These are phyloP conservation scores for Falco rusticolus DNA, from an alignment of 2,797 vertebrate species.

Conservation along the genomic window DNA sequence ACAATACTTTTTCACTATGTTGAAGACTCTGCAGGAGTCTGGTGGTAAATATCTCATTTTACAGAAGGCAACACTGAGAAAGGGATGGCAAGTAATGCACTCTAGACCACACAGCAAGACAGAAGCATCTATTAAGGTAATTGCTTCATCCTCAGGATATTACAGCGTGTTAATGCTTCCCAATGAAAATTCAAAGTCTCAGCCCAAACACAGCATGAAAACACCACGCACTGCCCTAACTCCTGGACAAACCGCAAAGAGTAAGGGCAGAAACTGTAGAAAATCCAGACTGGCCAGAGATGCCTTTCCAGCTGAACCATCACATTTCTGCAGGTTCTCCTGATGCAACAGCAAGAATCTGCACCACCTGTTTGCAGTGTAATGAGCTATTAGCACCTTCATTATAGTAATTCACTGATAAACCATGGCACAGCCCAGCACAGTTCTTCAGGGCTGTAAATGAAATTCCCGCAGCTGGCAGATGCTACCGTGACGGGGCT, in stretches of 20 bases:
- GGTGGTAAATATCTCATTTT: slow-evolving; percentile 19
- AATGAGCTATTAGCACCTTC: not conserved
- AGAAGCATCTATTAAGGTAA: slow-evolving; percentile 17
- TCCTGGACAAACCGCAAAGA: not conserved
- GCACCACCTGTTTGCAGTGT: not conserved
- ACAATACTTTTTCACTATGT: not conserved
- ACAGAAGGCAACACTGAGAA: not conserved
- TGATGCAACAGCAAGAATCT: not conserved
- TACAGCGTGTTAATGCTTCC: not conserved
- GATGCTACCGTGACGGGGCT: not conserved
- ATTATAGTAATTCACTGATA: not conserved
- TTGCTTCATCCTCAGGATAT: not conserved
- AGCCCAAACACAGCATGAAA: not conserved
- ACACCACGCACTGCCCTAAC: not conserved
- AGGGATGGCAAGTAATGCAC: not conserved
- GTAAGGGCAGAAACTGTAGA: not conserved
- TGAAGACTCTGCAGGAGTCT: not conserved
- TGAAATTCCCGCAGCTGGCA: not conserved
- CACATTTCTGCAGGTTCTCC: not conserved
- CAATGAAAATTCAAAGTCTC: not conserved
- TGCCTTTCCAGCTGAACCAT: not conserved
- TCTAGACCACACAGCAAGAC: not conserved
- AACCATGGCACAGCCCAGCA: not conserved
- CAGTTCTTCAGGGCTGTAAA: not conserved
- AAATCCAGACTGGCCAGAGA: not conserved